A percentile compares a stretch with the other conserved stretches of the same genome.
Conservation (phyloP, 1,140 invertebrate genomes). For the Drosophila nikananu region DNA sequence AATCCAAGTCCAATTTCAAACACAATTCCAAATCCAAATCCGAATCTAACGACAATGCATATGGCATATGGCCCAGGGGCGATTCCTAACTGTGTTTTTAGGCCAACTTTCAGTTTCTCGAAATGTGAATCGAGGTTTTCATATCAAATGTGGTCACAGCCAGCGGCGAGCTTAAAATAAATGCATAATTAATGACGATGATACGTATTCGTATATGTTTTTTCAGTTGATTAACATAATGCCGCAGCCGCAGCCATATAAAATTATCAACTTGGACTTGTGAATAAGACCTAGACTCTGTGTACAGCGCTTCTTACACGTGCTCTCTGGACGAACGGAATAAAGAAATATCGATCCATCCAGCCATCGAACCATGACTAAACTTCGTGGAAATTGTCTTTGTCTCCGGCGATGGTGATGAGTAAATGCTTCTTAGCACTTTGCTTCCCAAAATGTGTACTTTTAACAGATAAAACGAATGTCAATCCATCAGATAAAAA, state of each 20-base stretch:
- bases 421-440: constrained; percentile 28
- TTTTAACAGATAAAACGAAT: constrained; percentile 38
- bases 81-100: constrained; percentile 71
- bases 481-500: constrained; percentile 52
- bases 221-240: constrained; percentile 65
- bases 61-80: constrained; percentile 44
- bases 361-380: constrained; percentile 18
- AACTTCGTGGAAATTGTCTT: constrained; percentile 35
- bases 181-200: constrained; percentile 75
- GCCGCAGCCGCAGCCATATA: constrained; percentile 5
- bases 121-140: constrained; percentile 74
- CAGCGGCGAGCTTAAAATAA: constrained; percentile 64
- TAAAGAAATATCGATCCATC: constrained; percentile 19
- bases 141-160: constrained; percentile 67
- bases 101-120: constrained; percentile 78
- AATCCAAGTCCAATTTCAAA: constrained; percentile 1
- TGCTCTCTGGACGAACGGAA: constrained; percentile 20
- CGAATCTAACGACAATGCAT: constrained; percentile 39
- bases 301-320: constrained; percentile 41
- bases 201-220: constrained; percentile 26
- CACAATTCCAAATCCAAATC: constrained; percentile 1
- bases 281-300: constrained; percentile 35
- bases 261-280: constrained; percentile 38
- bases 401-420: constrained; percentile 17
- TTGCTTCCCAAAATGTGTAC: constrained; percentile 5